A percentile compares a stretch with the other conserved stretches of the same genome.
Conservation (phyloP, 2,113 vertebrate species). For the Channa maculata region DNA sequence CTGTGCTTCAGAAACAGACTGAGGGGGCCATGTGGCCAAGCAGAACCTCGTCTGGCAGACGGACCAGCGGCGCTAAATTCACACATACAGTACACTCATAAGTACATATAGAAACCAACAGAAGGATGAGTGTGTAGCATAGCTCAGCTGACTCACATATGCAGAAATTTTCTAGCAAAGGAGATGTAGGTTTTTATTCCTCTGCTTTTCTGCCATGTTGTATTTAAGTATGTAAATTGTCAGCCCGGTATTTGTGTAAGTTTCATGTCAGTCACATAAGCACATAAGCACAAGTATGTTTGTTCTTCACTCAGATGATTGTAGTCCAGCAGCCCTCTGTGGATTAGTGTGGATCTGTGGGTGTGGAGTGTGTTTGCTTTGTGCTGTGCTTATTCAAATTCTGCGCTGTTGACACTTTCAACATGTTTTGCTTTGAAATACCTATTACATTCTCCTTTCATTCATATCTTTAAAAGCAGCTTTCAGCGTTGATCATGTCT, state of each 20-base stretch:
- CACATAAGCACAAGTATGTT: neutral
- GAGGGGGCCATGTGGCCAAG: constrained; percentile 44
- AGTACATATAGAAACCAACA: constrained; percentile 28
- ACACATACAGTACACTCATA: constrained; percentile 27
- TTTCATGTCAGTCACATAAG: constrained; percentile 5
- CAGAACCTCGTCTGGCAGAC: constrained; percentile 39
- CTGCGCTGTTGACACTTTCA: constrained; percentile 37
- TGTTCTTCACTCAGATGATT: constrained; percentile 17
- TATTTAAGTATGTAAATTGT: constrained; percentile 26
- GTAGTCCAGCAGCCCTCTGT: neutral
- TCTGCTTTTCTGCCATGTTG: neutral
- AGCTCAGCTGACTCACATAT: constrained; percentile 34
- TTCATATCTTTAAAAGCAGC: constrained; percentile 8
- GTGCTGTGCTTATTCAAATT: constrained; percentile 44
- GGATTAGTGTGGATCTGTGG: constrained; percentile 20
- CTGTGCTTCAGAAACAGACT: constrained; percentile 47
- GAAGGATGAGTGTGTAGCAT: constrained; percentile 33
- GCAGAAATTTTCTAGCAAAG: neutral
- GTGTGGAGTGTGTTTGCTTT: constrained; percentile 51
- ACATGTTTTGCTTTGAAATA: constrained; percentile 20
- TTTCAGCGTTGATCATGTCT: neutral
- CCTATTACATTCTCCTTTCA: neutral
- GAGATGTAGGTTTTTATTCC: constrained; percentile 1
- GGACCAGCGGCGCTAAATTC: constrained; percentile 18
- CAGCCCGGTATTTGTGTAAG: constrained; percentile 6